A percentile compares a stretch with the other conserved stretches of the same genome.
Evolutionary conservation across 2,888 invertebrate genomes (phyloP).

Genomic region (Stenotaenia linearis): DNA sequence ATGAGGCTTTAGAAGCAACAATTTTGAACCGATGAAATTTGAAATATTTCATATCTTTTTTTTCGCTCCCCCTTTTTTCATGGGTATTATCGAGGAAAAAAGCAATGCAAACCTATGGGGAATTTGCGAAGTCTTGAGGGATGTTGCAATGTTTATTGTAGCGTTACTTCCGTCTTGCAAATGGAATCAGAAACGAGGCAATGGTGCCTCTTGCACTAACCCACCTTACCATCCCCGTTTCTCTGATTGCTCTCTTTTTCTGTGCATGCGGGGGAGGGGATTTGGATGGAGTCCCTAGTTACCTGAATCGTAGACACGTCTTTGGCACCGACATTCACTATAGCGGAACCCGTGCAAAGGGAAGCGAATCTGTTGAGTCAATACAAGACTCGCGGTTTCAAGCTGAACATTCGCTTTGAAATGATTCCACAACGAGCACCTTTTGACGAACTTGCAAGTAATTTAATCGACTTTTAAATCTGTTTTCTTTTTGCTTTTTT

Average conservation of each 20-base stretch:
- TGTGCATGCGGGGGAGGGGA: conserved; percentile 7
- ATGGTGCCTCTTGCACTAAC: neutral
- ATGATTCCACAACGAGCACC: neutral
- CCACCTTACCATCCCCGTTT: neutral
- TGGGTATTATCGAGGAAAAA: neutral
- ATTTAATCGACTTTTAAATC: neutral
- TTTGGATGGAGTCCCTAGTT: conserved; percentile 19
- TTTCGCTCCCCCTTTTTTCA: neutral
- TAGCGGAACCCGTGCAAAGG: conserved; percentile 15
- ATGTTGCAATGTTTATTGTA: conserved; percentile 17
- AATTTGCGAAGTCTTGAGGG: conserved; percentile 1
- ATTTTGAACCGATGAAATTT: neutral
- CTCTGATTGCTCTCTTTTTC: conserved; percentile 23
- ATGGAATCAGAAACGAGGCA: conserved; percentile 22
- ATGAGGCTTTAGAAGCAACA: neutral
- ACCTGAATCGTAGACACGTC: conserved; percentile 23
- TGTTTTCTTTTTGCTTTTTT: neutral
- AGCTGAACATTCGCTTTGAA: conserved; percentile 9
- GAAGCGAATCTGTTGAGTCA: conserved; percentile 24
- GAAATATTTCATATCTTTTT: neutral
- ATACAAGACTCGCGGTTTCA: neutral
- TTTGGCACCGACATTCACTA: conserved; percentile 15
- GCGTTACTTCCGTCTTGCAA: conserved; percentile 17
- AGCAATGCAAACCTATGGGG: neutral
- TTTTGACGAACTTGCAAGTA: neutral